These are phyloP conservation scores for Cheilosia pagana DNA, from an alignment of 2,888 invertebrate genomes.

Conservation along the genomic window DNA sequence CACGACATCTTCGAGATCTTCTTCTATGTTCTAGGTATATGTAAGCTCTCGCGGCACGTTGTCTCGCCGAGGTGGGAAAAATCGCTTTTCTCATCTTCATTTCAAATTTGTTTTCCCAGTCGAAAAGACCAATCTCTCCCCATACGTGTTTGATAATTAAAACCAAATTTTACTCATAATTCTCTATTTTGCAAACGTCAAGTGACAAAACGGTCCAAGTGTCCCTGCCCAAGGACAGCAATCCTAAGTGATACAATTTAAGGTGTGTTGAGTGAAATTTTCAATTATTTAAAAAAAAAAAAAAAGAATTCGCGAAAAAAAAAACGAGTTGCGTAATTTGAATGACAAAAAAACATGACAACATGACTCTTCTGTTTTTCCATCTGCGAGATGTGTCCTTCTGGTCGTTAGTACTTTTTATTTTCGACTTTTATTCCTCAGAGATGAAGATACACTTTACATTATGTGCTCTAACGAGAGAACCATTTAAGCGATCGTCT, in stretches of 20 bases:
- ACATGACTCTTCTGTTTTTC: slow-evolving; percentile 68
- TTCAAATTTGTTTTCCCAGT: slow-evolving; percentile 53
- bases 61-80: slow-evolving; percentile 35
- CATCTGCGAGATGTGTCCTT: slow-evolving; percentile 65
- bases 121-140: slow-evolving; percentile 36
- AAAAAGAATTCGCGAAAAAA: not conserved
- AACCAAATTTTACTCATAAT: not conserved
- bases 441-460: not conserved
- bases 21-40: slow-evolving; percentile 21
- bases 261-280: slow-evolving; percentile 14
- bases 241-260: slow-evolving; percentile 14
- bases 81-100: slow-evolving; percentile 57
- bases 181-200: not conserved
- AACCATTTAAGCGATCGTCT: slow-evolving; percentile 10
- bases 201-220: not conserved
- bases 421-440: slow-evolving; percentile 46
- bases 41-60: slow-evolving; percentile 52
- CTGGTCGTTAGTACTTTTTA: slow-evolving; percentile 46
- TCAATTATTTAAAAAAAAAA: not conserved
- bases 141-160: slow-evolving; percentile 10
- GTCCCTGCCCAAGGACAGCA: not conserved
- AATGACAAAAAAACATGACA: slow-evolving; percentile 68
- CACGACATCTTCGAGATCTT: slow-evolving; percentile 43
- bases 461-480: slow-evolving; percentile 6
- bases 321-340: slow-evolving; percentile 61